These are phyloP conservation scores for Caradrina kadenii DNA, from an alignment of 2,888 invertebrate genomes.

Conservation along the genomic window DNA sequence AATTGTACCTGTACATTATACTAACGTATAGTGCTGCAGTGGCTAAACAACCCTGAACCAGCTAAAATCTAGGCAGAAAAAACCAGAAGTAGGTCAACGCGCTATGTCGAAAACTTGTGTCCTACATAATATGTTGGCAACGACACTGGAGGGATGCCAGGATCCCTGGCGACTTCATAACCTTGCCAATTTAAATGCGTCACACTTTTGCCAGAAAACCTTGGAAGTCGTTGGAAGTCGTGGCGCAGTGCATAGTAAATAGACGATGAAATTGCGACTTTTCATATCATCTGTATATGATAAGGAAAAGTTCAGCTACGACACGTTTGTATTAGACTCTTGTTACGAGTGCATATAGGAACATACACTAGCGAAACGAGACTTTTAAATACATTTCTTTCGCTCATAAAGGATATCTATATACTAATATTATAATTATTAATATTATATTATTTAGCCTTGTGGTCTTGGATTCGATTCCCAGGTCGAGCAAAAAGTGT, in stretches of 20 bases:
- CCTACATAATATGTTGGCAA: slow-evolving; percentile 80
- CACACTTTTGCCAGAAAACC: slow-evolving; percentile 60
- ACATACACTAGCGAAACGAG: background rate
- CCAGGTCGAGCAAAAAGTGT: no score
- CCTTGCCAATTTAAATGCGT: slow-evolving; percentile 72
- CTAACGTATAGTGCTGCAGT: slow-evolving; percentile 36
- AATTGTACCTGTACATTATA: slow-evolving; percentile 33
- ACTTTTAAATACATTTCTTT: background rate
- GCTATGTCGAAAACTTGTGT: slow-evolving; percentile 78
- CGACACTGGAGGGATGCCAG: slow-evolving; percentile 82
- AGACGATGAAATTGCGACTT: slow-evolving; percentile 42
- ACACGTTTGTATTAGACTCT: slow-evolving; percentile 33
- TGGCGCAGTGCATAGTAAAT: slow-evolving; percentile 46
- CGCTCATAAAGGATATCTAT: no score
- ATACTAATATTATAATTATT: no score
- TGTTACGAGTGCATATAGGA: background rate
- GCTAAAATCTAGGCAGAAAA: slow-evolving; percentile 33
- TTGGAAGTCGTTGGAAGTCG: slow-evolving; percentile 42
- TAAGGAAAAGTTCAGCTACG: slow-evolving; percentile 34
- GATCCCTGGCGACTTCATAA: slow-evolving; percentile 69
- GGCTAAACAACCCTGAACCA: slow-evolving; percentile 38
- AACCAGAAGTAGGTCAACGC: slow-evolving; percentile 71
- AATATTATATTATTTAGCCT: no score
- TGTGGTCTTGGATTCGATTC: no score
- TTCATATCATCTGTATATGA: slow-evolving; percentile 35